These are phyloP conservation scores for Actinostola sp. DNA, from an alignment of 92 coral and sea anemone species.

Conservation along the genomic window DNA sequence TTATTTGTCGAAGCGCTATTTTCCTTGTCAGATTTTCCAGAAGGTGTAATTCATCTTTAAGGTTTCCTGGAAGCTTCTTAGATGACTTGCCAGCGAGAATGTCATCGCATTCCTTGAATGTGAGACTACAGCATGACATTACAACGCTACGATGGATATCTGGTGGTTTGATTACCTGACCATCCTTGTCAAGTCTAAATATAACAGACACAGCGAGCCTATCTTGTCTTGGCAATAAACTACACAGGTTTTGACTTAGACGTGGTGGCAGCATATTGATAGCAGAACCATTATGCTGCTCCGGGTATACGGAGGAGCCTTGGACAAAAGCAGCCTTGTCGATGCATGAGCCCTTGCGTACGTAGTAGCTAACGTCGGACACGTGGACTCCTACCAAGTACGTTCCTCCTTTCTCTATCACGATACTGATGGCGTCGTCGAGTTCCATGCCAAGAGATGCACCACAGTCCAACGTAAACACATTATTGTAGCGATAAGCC, in stretches of 20 bases:
- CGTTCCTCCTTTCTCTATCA: conserved; percentile 41
- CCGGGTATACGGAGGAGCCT: conserved; percentile 77
- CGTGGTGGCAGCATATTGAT: conserved; percentile 77
- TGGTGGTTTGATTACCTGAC: conserved; percentile 52
- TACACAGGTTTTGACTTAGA: conserved; percentile 72
- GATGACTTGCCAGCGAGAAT: conserved; percentile 43
- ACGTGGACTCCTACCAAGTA: conserved; percentile 79
- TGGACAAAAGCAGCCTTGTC: conserved; percentile 76
- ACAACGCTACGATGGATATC: conserved; percentile 81
- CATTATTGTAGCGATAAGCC: conserved; percentile 43
- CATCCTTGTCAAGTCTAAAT: conserved; percentile 68
- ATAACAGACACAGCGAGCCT: conserved; percentile 79
- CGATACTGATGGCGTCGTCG: conserved; percentile 88
- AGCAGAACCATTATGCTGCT: conserved; percentile 37
- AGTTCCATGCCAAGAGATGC: conserved; percentile 65
- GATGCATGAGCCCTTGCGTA: conserved; percentile 60
- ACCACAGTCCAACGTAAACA: conserved; percentile 75
- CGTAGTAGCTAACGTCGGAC: conserved; percentile 86
- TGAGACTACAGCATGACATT: conserved; percentile 66
- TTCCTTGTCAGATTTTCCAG: conserved; percentile 73
- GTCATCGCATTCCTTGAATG: conserved; percentile 83
- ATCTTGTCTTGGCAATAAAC: conserved; percentile 77
- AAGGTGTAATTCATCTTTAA: conserved; percentile 47
- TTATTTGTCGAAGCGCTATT: conserved; percentile 77
- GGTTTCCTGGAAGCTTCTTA: conserved; percentile 37